Percentiles rank a stretch among this genome's conserved stretches.
These are phyloP conservation scores for Phyllopteryx taeniolatus DNA, from an alignment of 2,113 vertebrate genomes.

Conservation along the genomic window DNA sequence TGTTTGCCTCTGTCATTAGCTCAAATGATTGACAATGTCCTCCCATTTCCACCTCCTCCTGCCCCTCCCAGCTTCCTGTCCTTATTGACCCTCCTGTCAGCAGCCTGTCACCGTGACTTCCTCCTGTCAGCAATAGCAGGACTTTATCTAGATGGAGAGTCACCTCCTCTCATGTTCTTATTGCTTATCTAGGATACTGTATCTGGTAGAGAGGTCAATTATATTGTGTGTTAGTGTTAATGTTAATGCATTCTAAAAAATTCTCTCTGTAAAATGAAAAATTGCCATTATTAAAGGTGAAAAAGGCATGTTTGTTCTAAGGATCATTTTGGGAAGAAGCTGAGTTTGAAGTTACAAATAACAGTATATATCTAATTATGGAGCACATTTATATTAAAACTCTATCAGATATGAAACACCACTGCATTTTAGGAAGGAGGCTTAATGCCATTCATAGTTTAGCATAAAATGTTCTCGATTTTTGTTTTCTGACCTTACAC, in stretches of 20 bases:
- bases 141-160: conserved; percentile 63
- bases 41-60: conserved; percentile 28
- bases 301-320: too few relatives aligned
- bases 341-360: too few relatives aligned
- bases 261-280: conserved; percentile 30
- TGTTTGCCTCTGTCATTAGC: conserved; percentile 49
- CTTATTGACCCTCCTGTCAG: conserved; percentile 68
- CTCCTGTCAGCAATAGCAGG: conserved; percentile 60
- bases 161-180: conserved; percentile 38
- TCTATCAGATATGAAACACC: too few relatives aligned
- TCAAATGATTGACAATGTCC: conserved; percentile 65
- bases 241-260: conserved; percentile 24
- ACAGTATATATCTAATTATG: too few relatives aligned
- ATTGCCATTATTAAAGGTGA: background rate
- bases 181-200: conserved; percentile 54
- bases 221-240: conserved; percentile 5
- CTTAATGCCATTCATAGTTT: too few relatives aligned
- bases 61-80: conserved; percentile 36
- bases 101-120: conserved; percentile 54
- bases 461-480: too few relatives aligned
- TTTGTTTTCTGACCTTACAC: too few relatives aligned
- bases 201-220: conserved; percentile 38
- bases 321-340: background rate
- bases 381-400: too few relatives aligned
- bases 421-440: too few relatives aligned